A percentile compares a stretch with the other conserved stretches of the same genome.
Evolutionary conservation across 2,113 vertebrate species (phyloP).

Genomic region (Bolborhynchus lineola): DNA sequence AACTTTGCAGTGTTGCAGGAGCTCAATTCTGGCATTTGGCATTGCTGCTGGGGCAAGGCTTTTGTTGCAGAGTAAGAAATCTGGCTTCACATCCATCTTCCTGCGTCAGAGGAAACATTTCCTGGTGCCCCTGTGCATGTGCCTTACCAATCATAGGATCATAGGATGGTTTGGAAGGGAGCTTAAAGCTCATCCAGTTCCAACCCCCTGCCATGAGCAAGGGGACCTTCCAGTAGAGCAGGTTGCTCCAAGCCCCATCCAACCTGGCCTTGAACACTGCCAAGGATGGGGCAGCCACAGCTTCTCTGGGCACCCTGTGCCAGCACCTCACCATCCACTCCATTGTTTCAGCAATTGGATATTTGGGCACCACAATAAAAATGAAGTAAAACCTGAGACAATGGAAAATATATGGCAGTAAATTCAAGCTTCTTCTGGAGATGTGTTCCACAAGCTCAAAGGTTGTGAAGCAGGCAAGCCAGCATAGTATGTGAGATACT

Average conservation of each 20-base stretch:
- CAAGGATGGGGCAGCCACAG: background rate
- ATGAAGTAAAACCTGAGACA: background rate
- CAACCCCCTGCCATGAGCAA: background rate
- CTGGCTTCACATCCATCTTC: background rate
- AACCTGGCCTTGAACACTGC: background rate
- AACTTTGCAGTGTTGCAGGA: background rate
- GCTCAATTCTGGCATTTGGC: background rate
- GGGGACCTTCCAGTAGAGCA: background rate
- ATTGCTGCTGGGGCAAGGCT: background rate
- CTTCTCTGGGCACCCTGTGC: background rate
- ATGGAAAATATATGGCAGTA: background rate
- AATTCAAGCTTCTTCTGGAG: background rate
- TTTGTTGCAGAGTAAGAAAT: background rate
- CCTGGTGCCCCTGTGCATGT: background rate
- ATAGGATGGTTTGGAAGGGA: background rate
- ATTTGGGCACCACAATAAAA: background rate
- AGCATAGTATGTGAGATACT: fast-evolving
- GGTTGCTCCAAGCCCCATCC: background rate
- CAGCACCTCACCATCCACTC: background rate
- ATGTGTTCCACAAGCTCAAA: background rate
- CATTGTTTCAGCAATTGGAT: fast-evolving
- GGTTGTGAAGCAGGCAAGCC: background rate
- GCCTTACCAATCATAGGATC: background rate
- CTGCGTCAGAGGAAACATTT: background rate
- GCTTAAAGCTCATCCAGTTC: background rate